Base-by-base conservation (phyloP, 2,888 invertebrate species). In the Microplitis deprimator region DNA sequence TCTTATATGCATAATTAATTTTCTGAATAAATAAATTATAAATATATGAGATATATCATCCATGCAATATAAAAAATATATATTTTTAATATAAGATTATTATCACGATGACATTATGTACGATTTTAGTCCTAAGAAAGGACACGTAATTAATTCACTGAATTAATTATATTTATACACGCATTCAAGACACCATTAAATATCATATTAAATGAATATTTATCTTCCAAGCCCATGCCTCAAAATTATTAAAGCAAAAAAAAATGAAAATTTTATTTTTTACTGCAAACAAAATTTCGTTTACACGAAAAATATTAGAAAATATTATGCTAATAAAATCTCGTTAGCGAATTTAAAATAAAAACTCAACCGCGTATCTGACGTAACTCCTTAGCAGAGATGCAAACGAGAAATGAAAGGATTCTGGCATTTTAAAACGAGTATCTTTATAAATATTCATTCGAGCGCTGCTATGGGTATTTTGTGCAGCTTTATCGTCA, bases 331-430 rank as follows among this genome's bases (percentile, higher is more conserved):
- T 62, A 62, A 62, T 62, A 5, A 7, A 20, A 17, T 17, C 20
- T 62, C 62, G 62, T 62, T 62, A 16, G 20, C 16, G 62, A 62
- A 62, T 62, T 16, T 62, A 16, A 62, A 62, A 62, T 16, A 59
- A 59, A 13, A 59, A 59, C 10, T 29, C 13, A 59, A 20, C 16
- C 10, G 16, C 8, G 16, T 29, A 62, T 16, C 16, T 62, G 62
- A 62, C 16, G 16, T 62, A 62, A 62, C 62, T 3, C 50, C 13
- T 13, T 13, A 13, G 50, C 2, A 16, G 6, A 62, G 62, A 62
- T 62, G 16, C 62, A 62, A 62, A 62, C 62, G n/a, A 62, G 62
- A 20, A 62, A 62, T 62, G 62, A 62, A 62, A 62, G 62, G 62
- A 62, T 62, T 62, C 16, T 20, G 62, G 62, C 62, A 62, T 62